Percentiles rank a stretch among this genome's conserved stretches.
Evolutionary conservation across 2,113 vertebrate genomes (phyloP).

Genomic region (Pantherophis guttatus): DNA sequence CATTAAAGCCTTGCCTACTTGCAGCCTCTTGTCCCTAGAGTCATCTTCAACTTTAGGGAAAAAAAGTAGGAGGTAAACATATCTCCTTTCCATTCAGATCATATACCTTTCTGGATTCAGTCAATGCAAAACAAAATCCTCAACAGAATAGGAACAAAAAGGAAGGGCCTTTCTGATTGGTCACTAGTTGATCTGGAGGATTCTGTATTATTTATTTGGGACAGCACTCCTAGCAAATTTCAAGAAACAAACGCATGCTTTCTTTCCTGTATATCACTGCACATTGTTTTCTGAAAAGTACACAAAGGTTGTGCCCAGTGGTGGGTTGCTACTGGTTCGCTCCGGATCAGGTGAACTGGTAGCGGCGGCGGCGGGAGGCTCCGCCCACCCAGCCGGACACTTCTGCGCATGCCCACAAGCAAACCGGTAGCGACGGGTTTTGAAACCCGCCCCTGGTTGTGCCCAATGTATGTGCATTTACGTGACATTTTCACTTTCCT

Average conservation of each 20-base stretch:
- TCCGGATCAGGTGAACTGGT: too few relatives aligned
- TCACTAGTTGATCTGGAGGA: background rate
- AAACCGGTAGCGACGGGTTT: too few relatives aligned
- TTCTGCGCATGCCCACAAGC: too few relatives aligned
- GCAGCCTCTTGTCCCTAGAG: background rate
- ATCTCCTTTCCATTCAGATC: background rate
- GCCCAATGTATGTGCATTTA: background rate
- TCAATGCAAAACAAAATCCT: background rate
- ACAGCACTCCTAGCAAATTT: background rate
- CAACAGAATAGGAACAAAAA: background rate
- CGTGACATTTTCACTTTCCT: background rate
- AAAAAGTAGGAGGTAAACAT: background rate
- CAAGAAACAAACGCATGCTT: background rate
- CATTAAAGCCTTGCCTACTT: background rate
- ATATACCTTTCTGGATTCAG: background rate
- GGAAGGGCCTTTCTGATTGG: background rate
- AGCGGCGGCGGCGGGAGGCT: too few relatives aligned
- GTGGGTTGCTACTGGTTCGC: too few relatives aligned
- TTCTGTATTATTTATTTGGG: background rate
- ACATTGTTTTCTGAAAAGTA: background rate
- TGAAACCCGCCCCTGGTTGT: background rate
- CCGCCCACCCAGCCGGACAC: too few relatives aligned
- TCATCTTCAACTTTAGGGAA: background rate
- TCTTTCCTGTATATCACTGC: background rate
- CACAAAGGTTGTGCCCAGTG: background rate